Evolutionary conservation across 2,113 vertebrate species (phyloP).

Genomic region (Sylvicapra grimmia): DNA sequence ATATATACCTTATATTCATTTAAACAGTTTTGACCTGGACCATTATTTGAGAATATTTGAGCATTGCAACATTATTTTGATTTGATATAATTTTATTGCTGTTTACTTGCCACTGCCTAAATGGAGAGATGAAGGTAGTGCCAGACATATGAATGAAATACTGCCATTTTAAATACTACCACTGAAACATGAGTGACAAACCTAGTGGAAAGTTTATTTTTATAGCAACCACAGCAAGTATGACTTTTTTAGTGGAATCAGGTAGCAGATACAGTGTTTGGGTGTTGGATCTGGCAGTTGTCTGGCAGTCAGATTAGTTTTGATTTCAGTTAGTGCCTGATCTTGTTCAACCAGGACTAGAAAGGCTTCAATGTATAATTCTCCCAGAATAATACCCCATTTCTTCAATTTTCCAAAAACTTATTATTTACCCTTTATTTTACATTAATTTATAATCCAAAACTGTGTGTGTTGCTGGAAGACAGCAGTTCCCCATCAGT

Average conservation of each 20-base stretch:
- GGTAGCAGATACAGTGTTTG: not conserved
- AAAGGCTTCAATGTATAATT: constrained; percentile 13
- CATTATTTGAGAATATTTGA: not conserved
- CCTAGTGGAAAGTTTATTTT: not conserved
- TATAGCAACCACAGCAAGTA: not conserved
- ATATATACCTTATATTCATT: not conserved
- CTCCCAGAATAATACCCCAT: not conserved
- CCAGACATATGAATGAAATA: not conserved
- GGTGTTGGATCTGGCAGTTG: not conserved
- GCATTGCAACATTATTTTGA: not conserved
- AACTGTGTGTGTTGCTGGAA: constrained; percentile 29
- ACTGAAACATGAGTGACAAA: not conserved
- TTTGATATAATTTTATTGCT: not conserved
- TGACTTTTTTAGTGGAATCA: not conserved
- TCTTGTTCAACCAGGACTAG: not conserved
- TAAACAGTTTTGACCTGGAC: not conserved
- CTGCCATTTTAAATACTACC: not conserved
- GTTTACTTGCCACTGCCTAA: not conserved
- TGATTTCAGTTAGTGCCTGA: not conserved
- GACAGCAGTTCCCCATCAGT: not conserved
- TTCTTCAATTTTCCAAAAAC: constrained; percentile 32
- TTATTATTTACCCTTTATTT: not conserved
- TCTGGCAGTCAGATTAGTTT: not conserved
- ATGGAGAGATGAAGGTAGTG: not conserved
- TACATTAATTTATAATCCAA: constrained; percentile 21